Evolutionary conservation across 2,888 invertebrate species (phyloP), one percentile per base, ranked within the genome.

Genomic region (Muscina levida): DNA sequence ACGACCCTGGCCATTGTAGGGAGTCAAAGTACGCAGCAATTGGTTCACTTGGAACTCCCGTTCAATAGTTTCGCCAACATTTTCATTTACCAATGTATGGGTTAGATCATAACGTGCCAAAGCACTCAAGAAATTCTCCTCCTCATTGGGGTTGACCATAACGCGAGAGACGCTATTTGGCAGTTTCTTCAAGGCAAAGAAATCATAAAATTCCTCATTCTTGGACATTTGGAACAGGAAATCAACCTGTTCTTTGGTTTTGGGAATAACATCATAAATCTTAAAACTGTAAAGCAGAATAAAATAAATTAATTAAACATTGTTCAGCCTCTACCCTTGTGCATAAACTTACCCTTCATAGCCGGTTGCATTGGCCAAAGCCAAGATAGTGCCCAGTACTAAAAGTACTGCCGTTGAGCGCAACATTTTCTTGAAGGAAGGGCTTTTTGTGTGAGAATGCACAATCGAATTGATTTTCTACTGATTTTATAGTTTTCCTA

Each of bases 1-100:
- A 2, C 87, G 86, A 13, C 87, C 87, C 46, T 85, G 85, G 57
- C 87, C 87, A 1, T 83, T 78, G 22, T 84, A 84, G 2, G 86
- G 85, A 0, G 68, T 70, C 0, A 79, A 59, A 3, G 77, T 81
- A 0, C 86, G 83, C 17, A 78, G 83, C n/a, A 85, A 57, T 22
- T 79, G 85, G 2, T 81, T 84, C 26, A 82, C 72, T 1, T 81
- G 44, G 37, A 86, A 87, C 57, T 88, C 85, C n/a, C 79, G 74
- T 19, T 84, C 84, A 24, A 89, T 70, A 0, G 84, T 82, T n/a
- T 77, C 82, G 0, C 86, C 87, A 37, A 89, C 80, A 79, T 89
- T 84, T 0, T 42, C 77, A 74, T 87, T 87, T 0, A 89, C 24
- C 3, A 89, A 57, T 1, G 19, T 81, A 24, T 75, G 73, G 0